Percentiles rank a stretch among this genome's conserved stretches.
Evolutionary conservation across 2,113 vertebrate species (phyloP).

Genomic region (Acanthisitta chloris): DNA sequence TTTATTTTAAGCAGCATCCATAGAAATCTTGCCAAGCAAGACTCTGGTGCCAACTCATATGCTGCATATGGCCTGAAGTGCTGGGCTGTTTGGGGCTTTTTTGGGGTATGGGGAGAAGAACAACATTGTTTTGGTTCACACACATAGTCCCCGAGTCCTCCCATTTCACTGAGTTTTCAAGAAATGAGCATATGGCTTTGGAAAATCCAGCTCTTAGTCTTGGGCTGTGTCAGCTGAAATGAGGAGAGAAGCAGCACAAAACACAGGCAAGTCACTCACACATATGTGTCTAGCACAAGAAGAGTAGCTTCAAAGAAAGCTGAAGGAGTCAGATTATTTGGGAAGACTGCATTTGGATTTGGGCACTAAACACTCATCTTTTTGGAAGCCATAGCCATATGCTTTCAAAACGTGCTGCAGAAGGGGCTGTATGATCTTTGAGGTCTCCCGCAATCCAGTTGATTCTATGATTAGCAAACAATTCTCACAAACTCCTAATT

Average conservation of each 20-base stretch:
- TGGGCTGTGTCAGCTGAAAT: not conserved
- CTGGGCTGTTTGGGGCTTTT: not conserved
- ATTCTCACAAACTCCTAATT: not conserved
- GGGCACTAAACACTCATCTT: not conserved
- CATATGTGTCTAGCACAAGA: not conserved
- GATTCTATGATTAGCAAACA: not conserved
- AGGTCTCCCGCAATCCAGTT: no score
- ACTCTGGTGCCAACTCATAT: not conserved
- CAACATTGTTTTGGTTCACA: not conserved
- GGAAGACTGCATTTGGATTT: not conserved
- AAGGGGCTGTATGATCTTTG: not conserved
- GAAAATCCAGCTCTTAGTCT: not conserved
- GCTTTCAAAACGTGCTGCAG: not conserved
- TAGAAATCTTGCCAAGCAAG: not conserved
- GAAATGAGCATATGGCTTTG: slow-evolving; percentile 11
- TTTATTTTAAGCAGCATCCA: slow-evolving; percentile 4
- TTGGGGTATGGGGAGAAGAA: not conserved
- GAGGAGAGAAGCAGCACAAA: not conserved
- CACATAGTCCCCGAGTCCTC: fast-evolving
- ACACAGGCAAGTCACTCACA: not conserved
- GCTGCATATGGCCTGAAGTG: not conserved
- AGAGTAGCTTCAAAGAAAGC: not conserved
- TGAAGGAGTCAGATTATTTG: not conserved
- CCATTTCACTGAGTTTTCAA: not conserved
- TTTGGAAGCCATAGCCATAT: not conserved